These are phyloP conservation scores for Neomonachus schauinslandi DNA, from an alignment of 2,113 vertebrate species.

Conservation along the genomic window DNA sequence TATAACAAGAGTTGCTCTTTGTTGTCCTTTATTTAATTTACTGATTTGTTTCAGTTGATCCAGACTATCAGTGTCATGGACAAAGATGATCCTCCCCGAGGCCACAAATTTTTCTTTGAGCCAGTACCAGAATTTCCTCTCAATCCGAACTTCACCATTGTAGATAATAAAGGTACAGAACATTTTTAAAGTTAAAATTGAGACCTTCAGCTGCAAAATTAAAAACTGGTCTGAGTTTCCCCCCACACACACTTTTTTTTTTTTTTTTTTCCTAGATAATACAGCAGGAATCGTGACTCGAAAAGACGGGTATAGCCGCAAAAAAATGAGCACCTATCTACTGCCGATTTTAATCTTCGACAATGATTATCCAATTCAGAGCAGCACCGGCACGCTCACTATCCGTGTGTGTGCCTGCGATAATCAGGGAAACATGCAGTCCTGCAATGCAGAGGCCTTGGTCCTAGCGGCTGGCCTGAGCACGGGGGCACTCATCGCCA, in stretches of 20 bases:
- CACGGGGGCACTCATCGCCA: conserved; percentile 87
- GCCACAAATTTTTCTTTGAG: conserved; percentile 91
- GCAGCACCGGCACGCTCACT: conserved; percentile 88
- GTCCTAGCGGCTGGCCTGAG: conserved; percentile 88
- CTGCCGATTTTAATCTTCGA: conserved; percentile 90
- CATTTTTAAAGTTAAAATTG: neutral
- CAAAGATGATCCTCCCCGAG: conserved; percentile 88
- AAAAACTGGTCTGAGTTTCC: neutral
- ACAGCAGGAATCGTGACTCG: conserved; percentile 89
- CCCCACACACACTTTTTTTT: neutral
- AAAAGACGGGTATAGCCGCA: conserved; percentile 87
- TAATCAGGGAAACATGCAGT: conserved; percentile 86
- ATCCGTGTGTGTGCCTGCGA: conserved; percentile 89
- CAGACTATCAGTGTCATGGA: conserved; percentile 90
- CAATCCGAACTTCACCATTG: conserved; percentile 90
- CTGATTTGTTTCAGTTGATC: conserved; percentile 86
- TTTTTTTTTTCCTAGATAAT: conserved; percentile 82
- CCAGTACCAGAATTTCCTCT: conserved; percentile 87
- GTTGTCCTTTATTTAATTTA: neutral
- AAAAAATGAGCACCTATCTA: conserved; percentile 86
- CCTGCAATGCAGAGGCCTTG: conserved; percentile 86
- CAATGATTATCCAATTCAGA: conserved; percentile 89
- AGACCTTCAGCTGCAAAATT: neutral
- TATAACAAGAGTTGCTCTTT: neutral
- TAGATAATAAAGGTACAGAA: conserved; percentile 90